Evolutionary conservation across 2,888 invertebrate species (phyloP), one percentile per base, ranked within the genome.

Genomic region (Omphaloscelis lunosa): DNA sequence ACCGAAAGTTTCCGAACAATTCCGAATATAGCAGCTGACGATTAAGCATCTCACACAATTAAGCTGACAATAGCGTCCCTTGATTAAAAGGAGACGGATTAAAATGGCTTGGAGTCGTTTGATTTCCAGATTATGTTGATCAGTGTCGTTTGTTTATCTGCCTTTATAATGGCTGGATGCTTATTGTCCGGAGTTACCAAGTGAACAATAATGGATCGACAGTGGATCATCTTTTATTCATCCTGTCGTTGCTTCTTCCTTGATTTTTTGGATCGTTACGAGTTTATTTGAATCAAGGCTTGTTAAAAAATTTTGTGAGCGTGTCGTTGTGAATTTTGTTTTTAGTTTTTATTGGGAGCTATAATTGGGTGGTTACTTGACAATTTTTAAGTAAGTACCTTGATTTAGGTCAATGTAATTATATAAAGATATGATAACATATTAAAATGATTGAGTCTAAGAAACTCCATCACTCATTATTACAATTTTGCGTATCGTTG

Each of bases 31-130:
- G 78, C 75, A 72, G 75, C 79, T 82, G 51, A 62, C 77, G 75
- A 80, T 87, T 87, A 88, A 88, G 83, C 84, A 83, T 85, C 84
- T 86, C 85, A 84, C 84, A 89, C 89, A 90, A 89, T 92, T 90
- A 87, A 86, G 89, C 90, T 88, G 89, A 90, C 90, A 91, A 91
- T 89, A 86, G 89, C 77, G 78, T 79, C 83, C 81, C 84, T 88
- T 91, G 90, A 91, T 91, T 91, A 90, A 91, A 91, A 90, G 87
- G 86, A 84, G 87, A 85, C 56, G 86, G 87, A 89, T 89, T 90
- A 84, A 84, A 84, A 87, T 89, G 82, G 78, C 81, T 82, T 59
- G 53, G 68, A 88, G 88, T 79, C 79, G 90, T 91, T 90, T 90
- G 90, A 89, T 90, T 88, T 84, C 80, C 53, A 89, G 90, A 91